These are phyloP conservation scores for Craterocephalus amniculus DNA, from an alignment of 2,797 vertebrate species.

Conservation along the genomic window DNA sequence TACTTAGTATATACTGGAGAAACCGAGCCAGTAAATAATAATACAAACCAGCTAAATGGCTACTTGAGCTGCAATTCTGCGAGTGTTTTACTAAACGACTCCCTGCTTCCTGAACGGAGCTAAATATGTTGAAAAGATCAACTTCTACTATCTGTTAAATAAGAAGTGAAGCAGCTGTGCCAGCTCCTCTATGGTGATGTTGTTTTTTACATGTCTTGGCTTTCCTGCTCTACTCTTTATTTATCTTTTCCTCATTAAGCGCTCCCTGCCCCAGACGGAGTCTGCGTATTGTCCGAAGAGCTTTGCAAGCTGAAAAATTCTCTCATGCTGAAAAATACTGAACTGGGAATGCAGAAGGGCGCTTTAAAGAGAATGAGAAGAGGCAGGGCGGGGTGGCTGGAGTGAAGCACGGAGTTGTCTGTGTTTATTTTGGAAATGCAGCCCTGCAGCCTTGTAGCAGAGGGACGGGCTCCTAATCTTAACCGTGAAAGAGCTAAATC, in stretches of 20 bases:
- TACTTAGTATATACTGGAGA: slow-evolving; percentile 64
- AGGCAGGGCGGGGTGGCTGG: slow-evolving; percentile 71
- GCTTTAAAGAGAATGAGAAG: slow-evolving; percentile 64
- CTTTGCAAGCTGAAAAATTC: slow-evolving; percentile 57
- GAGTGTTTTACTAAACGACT: slow-evolving; percentile 51
- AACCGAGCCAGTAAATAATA: slow-evolving; percentile 82
- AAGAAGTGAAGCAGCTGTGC: slow-evolving; percentile 31
- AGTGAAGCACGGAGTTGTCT: slow-evolving; percentile 76
- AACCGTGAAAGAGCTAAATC: slow-evolving; percentile 27
- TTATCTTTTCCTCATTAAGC: slow-evolving; percentile 42
- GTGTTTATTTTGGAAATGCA: slow-evolving; percentile 85
- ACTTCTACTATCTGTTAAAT: slow-evolving; percentile 44
- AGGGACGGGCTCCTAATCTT: slow-evolving; percentile 68
- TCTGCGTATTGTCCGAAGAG: slow-evolving; percentile 63
- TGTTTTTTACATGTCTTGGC: slow-evolving; percentile 48
- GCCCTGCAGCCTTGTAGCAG: slow-evolving; percentile 67
- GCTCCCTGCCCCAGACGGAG: slow-evolving; percentile 56
- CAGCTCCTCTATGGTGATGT: slow-evolving; percentile 39
- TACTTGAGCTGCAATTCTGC: slow-evolving; percentile 51
- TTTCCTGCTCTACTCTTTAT: slow-evolving; percentile 47
- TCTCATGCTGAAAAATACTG: slow-evolving; percentile 63
- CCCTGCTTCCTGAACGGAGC: slow-evolving; percentile 43
- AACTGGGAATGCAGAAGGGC: slow-evolving; percentile 55
- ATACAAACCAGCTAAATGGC: slow-evolving; percentile 79
- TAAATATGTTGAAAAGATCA: slow-evolving; percentile 24